Evolutionary conservation across 2,113 vertebrate species (phyloP).

Genomic region (Limnothrissa miodon): DNA sequence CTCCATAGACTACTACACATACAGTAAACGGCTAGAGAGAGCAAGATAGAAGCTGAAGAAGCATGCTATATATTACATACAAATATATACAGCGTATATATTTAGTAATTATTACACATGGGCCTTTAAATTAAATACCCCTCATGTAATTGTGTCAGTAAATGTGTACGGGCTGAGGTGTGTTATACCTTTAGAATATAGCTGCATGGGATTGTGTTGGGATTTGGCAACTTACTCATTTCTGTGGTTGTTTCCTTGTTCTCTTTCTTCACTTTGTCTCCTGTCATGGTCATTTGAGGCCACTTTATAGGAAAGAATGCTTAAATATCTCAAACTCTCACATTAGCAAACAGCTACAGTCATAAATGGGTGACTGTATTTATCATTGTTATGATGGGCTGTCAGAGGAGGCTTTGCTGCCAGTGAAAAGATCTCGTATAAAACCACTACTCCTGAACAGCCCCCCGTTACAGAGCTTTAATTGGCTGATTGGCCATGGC

Average conservation of each 20-base stretch:
- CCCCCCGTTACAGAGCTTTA: slow-evolving; percentile 65
- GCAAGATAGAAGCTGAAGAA: too few species aligned
- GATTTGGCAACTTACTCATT: neutral
- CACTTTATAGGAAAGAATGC: slow-evolving; percentile 45
- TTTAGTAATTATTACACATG: too few species aligned
- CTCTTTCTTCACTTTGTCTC: neutral
- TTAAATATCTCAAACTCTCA: slow-evolving; percentile 50
- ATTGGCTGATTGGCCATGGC: slow-evolving; percentile 71
- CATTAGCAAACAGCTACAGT: slow-evolving; percentile 43
- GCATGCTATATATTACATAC: too few species aligned
- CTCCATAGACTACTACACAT: too few species aligned
- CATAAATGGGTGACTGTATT: slow-evolving; percentile 49
- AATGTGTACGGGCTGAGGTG: too few species aligned
- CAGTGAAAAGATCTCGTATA: slow-evolving; percentile 62
- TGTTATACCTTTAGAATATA: too few species aligned
- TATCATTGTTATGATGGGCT: slow-evolving; percentile 71
- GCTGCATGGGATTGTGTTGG: neutral
- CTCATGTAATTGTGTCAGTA: too few species aligned
- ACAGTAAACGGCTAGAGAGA: too few species aligned
- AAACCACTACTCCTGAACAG: slow-evolving; percentile 54
- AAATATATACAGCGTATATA: too few species aligned
- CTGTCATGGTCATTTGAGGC: slow-evolving; percentile 48
- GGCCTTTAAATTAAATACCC: too few species aligned
- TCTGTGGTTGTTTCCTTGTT: neutral
- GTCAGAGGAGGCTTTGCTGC: slow-evolving; percentile 60